Evolutionary conservation across 2,797 vertebrate genomes (phyloP).

Genomic region (Macropodus opercularis): DNA sequence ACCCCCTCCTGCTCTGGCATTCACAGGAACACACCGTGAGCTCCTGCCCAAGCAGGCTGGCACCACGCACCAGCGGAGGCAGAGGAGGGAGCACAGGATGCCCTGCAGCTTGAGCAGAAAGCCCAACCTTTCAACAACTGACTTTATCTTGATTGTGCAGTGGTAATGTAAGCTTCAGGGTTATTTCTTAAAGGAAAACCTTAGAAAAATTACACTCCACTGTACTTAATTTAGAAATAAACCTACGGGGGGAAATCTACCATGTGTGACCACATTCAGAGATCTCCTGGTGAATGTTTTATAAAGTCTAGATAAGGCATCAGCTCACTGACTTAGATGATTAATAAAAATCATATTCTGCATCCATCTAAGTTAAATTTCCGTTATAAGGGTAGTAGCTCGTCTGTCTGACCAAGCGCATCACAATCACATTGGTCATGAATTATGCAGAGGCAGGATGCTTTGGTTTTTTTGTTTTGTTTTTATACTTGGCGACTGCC

Average conservation of each 20-base stretch:
- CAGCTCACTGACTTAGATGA: slow-evolving; percentile 56
- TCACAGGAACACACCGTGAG: slow-evolving; percentile 44
- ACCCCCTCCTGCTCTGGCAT: slow-evolving; percentile 55
- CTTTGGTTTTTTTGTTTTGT: slow-evolving; percentile 3
- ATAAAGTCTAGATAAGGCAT: slow-evolving; percentile 43
- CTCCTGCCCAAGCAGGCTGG: slow-evolving; percentile 31
- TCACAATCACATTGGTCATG: slow-evolving; percentile 65
- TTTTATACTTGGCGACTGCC: slow-evolving; percentile 54
- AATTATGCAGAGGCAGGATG: slow-evolving; percentile 66
- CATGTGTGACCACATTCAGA: slow-evolving; percentile 13
- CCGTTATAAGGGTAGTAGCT: slow-evolving; percentile 47
- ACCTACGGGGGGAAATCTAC: not conserved
- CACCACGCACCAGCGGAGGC: not conserved
- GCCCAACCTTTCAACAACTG: slow-evolving; percentile 15
- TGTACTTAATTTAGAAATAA: slow-evolving; percentile 8
- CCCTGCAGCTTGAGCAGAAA: slow-evolving; percentile 9
- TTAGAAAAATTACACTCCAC: not conserved
- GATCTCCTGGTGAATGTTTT: slow-evolving; percentile 46
- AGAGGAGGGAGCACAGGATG: too few relatives aligned
- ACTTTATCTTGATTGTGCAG: not conserved
- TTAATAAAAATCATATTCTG: slow-evolving; percentile 43
- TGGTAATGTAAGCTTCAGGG: not conserved
- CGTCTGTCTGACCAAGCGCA: slow-evolving; percentile 66
- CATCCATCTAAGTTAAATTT: slow-evolving; percentile 61
- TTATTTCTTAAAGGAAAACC: not conserved